A percentile compares a stretch with the other conserved stretches of the same genome.
Evolutionary conservation across 1,140 invertebrate genomes (phyloP).

Genomic region (Panonychus citri): DNA sequence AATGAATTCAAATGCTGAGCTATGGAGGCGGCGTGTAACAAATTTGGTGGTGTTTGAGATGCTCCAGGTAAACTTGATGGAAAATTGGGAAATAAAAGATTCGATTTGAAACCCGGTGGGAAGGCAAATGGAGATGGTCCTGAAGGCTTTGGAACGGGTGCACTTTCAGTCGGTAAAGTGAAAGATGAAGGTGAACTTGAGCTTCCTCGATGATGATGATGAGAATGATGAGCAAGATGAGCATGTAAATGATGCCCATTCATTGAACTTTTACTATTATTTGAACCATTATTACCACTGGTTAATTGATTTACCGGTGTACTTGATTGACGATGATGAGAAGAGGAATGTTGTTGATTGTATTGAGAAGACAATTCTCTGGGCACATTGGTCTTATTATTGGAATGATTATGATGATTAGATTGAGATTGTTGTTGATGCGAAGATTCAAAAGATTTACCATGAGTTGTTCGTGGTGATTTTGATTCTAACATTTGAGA

Average conservation of each 20-base stretch:
- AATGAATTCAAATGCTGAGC: neutral
- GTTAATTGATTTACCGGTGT: neutral
- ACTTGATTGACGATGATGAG: constrained; percentile 19
- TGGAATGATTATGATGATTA: neutral
- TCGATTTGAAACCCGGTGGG: neutral
- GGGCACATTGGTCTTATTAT: neutral
- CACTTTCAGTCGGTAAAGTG: constrained; percentile 5
- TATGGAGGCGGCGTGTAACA: neutral
- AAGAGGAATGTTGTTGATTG: constrained; percentile 13
- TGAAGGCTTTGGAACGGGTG: constrained; percentile 3
- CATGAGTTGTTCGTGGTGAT: constrained; percentile 4
- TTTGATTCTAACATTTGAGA: constrained; percentile 55
- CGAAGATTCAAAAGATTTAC: neutral
- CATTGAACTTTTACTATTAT: neutral
- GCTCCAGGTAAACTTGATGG: constrained; percentile 11
- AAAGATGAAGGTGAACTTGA: constrained; percentile 1
- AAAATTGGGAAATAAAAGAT: neutral
- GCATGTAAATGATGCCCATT: neutral
- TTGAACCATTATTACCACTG: neutral
- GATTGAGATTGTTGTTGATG: no score
- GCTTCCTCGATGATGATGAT: neutral
- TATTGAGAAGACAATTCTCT: neutral
- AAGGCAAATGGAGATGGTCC: constrained; percentile 4
- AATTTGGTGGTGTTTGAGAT: constrained; percentile 35
- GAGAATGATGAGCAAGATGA: neutral